Evolutionary conservation across 2,888 invertebrate species (phyloP), one percentile per base, ranked within the genome.

Genomic region (Steromphala cineraria): DNA sequence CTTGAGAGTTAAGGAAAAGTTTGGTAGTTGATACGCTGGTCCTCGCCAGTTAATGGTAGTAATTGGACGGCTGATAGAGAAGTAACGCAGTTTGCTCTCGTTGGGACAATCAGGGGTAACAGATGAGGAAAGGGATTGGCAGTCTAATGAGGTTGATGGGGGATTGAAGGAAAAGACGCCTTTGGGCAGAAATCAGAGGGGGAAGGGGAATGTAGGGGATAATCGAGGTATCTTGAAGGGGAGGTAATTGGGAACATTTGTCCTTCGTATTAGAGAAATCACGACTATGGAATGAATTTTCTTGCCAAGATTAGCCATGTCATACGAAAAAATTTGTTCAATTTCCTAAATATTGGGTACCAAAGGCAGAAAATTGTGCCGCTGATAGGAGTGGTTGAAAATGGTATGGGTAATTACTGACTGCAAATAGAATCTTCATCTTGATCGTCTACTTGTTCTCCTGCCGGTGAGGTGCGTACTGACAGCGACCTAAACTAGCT

Each of bases 361-460:
- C 84, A 84, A 84, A 84, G 81, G 82, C 81, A 80, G 71, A 53
- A 82, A 85, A 85, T 85, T 85, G 83, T 53, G 24, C 15, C 53
- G 76, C 53, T 76, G 76, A 76, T 76, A 31, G 76, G 36, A 53
- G 31, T 53, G 76, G 53, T 76, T 53, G 53, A 36, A 55, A 76
- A 53, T 24, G 53, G 76, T 76, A 55, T 53, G 55, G 76, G 53
- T 55, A 76, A 76, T 76, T 76, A 76, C 36, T 53, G 76, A n/a
- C 55, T 24, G 28, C 76, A 76, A 76, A 53, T 76, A 76, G 53
- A 76, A 55, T 71, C 71, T 71, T 71, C 71, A 71, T 40, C 40
- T 71, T 40, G 40, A 24, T 71, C 71, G 19, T 31, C 31, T 36
- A 71, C 71, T 71, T 71, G 40, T 71, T 71, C 71, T 71, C 36